Conservation (phyloP, 1,140 invertebrate genomes). For the Camponotus vicinus region DNA sequence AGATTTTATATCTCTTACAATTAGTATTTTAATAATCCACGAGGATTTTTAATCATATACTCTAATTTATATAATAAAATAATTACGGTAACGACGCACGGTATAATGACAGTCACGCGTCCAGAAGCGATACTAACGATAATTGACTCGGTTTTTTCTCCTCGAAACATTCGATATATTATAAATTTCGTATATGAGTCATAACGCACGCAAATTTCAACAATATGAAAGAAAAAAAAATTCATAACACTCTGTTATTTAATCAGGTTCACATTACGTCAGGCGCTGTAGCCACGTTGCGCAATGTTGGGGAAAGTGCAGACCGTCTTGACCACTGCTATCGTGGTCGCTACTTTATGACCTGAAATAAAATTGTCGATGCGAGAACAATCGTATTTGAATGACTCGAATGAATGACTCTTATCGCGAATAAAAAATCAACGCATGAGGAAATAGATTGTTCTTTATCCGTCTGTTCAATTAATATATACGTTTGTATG, state of each 20-base stretch:
- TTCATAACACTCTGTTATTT: constrained; percentile 77
- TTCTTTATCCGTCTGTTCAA: not conserved
- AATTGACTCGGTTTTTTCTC: not conserved
- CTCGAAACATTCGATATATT: not conserved
- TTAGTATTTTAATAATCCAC: not conserved
- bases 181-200: not conserved
- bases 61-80: not conserved
- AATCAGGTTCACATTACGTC: constrained; percentile 80
- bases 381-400: constrained; percentile 22
- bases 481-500: not conserved
- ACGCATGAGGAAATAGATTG: not conserved
- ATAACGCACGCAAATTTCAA: constrained; percentile 35
- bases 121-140: not conserved
- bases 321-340: constrained; percentile 77
- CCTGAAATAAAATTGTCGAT: constrained; percentile 74
- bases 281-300: constrained; percentile 73
- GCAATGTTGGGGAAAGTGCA: constrained; percentile 80
- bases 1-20: not conserved
- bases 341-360: constrained; percentile 75
- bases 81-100: not conserved
- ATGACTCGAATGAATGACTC: too few relatives aligned
- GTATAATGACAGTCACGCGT: not conserved
- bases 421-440: not conserved
- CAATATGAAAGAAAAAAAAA: constrained; percentile 33
- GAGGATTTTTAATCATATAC: not conserved